A percentile compares a stretch with the other conserved stretches of the same genome.
phyloP scores from a whole-genome alignment of 2,888 invertebrate species.

The Daptonema setosum region DNA sequence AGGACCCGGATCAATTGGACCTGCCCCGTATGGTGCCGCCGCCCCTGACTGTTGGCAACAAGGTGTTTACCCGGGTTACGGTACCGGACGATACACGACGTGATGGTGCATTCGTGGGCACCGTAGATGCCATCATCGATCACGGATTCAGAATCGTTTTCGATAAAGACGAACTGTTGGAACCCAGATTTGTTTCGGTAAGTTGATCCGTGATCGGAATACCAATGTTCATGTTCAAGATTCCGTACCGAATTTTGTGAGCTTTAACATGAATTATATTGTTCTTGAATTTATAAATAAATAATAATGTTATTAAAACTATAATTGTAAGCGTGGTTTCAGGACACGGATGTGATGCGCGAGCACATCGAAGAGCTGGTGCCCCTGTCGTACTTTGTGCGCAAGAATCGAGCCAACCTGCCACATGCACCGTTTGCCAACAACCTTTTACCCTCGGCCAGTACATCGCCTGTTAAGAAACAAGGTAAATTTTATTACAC shows the following conservation, averaged over 20 bases:
- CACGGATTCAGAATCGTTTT: slow-evolving; percentile 23
- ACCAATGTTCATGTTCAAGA: too few relatives aligned
- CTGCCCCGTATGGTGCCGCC: slow-evolving; percentile 17
- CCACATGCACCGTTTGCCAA: background rate
- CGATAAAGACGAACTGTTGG: slow-evolving; percentile 18
- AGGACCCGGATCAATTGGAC: slow-evolving; percentile 10
- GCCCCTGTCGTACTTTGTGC: slow-evolving; percentile 21
- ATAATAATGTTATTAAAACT: too few relatives aligned
- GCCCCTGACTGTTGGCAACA: slow-evolving; percentile 17
- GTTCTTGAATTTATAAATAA: too few relatives aligned
- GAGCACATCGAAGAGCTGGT: slow-evolving; percentile 17
- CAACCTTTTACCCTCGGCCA: background rate
- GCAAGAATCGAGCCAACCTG: slow-evolving; percentile 17
- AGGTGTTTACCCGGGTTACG: slow-evolving; percentile 17
- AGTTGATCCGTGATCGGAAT: too few relatives aligned
- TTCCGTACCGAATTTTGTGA: too few relatives aligned
- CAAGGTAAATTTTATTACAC: background rate
- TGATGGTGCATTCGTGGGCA: slow-evolving; percentile 25
- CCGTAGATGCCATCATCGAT: slow-evolving; percentile 22
- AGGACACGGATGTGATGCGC: slow-evolving; percentile 15
- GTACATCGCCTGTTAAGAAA: background rate
- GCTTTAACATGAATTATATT: too few relatives aligned
- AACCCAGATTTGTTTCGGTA: slow-evolving; percentile 13
- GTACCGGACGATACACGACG: too few relatives aligned
- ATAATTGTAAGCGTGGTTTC: too few relatives aligned